These are phyloP conservation scores for Orientallactaga sibirica DNA, from an alignment of 2,797 vertebrate genomes.

Conservation along the genomic window DNA sequence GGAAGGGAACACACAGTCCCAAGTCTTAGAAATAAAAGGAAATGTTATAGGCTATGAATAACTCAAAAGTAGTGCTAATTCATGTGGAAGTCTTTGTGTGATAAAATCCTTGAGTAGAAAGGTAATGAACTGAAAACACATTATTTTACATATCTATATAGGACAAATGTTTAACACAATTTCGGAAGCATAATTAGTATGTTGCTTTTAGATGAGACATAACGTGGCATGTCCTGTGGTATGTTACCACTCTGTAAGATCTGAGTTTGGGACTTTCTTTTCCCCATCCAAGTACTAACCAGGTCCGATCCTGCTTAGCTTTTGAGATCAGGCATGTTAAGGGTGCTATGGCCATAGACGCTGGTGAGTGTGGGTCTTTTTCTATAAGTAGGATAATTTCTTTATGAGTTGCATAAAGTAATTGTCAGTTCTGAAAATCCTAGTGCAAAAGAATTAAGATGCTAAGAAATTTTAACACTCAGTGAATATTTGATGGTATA, in stretches of 20 bases:
- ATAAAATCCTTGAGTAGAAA: constrained; percentile 70
- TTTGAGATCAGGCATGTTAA: too few relatives aligned
- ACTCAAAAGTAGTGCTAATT: constrained; percentile 60
- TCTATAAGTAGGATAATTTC: constrained; percentile 19
- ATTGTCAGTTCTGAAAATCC: background rate
- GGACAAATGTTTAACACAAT: constrained; percentile 65
- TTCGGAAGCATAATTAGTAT: constrained; percentile 61
- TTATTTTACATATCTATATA: constrained; percentile 67
- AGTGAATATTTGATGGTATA: background rate
- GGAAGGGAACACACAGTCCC: constrained; percentile 39
- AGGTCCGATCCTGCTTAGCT: too few relatives aligned
- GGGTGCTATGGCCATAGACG: too few relatives aligned
- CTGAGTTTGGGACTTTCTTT: background rate
- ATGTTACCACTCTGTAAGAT: background rate
- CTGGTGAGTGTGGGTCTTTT: background rate
- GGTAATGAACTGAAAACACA: constrained; percentile 75
- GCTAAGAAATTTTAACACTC: background rate
- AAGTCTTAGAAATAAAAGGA: constrained; percentile 69
- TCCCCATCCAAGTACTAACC: too few relatives aligned
- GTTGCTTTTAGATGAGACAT: background rate
- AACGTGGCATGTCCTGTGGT: constrained; percentile 17
- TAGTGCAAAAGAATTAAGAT: background rate
- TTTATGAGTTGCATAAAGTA: constrained; percentile 21
- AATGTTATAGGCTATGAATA: constrained; percentile 65
- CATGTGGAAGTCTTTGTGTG: constrained; percentile 63